Percentiles rank a stretch among this genome's conserved stretches.
phyloP scores from a whole-genome alignment of 2,797 vertebrate species.

The Gadopsis bispinosus region DNA sequence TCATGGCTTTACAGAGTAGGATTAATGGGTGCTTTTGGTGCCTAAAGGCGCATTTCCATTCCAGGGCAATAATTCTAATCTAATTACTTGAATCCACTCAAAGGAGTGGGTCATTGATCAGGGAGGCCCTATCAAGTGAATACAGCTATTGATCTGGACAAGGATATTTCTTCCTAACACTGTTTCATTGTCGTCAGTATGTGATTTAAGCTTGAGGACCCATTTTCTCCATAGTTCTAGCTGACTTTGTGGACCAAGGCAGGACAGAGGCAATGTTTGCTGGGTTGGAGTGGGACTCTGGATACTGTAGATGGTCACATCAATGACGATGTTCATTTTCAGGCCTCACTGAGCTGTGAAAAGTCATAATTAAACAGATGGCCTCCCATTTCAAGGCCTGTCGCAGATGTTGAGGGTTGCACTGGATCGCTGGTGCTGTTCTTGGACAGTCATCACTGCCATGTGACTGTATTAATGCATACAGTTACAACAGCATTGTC shows the following conservation, averaged over 20 bases:
- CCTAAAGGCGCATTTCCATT: conserved; percentile 79
- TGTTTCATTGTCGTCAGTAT: conserved; percentile 67
- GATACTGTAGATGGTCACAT: conserved; percentile 54
- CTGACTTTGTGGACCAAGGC: conserved; percentile 57
- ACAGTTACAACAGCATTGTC: conserved; percentile 36
- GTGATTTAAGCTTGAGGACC: conserved; percentile 71
- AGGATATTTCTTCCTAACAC: conserved; percentile 80
- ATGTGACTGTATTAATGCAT: conserved; percentile 42
- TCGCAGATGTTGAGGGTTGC: conserved; percentile 68
- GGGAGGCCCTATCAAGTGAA: conserved; percentile 77
- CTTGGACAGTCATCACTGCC: conserved; percentile 40
- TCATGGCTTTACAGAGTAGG: conserved; percentile 71
- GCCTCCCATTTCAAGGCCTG: conserved; percentile 61
- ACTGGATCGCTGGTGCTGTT: conserved; percentile 62
- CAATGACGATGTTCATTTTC: conserved; percentile 71
- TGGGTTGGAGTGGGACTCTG: conserved; percentile 32
- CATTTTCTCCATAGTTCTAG: conserved; percentile 45
- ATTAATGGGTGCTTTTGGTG: conserved; percentile 81
- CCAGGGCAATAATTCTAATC: conserved; percentile 84
- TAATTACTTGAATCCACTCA: conserved; percentile 86
- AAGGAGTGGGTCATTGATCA: conserved; percentile 81
- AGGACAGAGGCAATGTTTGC: conserved; percentile 44
- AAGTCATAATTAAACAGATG: conserved; percentile 80
- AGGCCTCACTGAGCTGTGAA: conserved; percentile 74
- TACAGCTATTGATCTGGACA: conserved; percentile 78